A percentile compares a stretch with the other conserved stretches of the same genome.
Evolutionary conservation across 2,888 invertebrate species (phyloP).

Genomic region (Luperina testacea): DNA sequence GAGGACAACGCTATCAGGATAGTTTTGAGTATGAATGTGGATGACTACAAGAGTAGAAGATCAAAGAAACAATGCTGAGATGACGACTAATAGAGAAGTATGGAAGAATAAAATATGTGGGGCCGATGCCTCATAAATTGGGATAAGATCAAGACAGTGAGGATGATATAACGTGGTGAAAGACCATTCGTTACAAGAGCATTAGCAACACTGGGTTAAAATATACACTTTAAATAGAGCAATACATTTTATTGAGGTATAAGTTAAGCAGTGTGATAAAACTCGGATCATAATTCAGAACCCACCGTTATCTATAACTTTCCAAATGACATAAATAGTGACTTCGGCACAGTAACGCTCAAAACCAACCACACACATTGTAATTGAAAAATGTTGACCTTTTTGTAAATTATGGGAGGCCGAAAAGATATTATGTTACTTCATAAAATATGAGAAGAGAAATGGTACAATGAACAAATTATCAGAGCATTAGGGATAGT

Average conservation of each 20-base stretch:
- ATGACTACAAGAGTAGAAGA: neutral
- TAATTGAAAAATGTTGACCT: conserved; percentile 35
- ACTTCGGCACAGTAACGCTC: conserved; percentile 2
- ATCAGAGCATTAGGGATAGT: conserved; percentile 21
- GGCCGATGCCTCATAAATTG: neutral
- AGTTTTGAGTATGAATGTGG: neutral
- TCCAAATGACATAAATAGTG: conserved; percentile 30
- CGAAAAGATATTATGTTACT: neutral
- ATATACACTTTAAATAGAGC: neutral
- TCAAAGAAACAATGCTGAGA: neutral
- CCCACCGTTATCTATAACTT: neutral
- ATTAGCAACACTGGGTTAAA: neutral
- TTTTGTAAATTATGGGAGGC: conserved; percentile 13
- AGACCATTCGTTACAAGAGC: neutral
- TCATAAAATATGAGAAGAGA: conserved; percentile 26
- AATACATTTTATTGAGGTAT: neutral
- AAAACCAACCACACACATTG: conserved; percentile 29
- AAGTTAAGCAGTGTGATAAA: neutral
- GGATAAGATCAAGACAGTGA: neutral
- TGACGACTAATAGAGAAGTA: neutral
- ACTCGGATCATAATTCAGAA: conserved; percentile 10
- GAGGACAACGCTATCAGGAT: neutral
- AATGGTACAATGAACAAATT: conserved; percentile 34
- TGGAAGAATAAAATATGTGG: neutral
- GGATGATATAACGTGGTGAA: neutral